phyloP scores from a whole-genome alignment of 2,797 vertebrate genomes.

The Gymnocypris eckloni region DNA sequence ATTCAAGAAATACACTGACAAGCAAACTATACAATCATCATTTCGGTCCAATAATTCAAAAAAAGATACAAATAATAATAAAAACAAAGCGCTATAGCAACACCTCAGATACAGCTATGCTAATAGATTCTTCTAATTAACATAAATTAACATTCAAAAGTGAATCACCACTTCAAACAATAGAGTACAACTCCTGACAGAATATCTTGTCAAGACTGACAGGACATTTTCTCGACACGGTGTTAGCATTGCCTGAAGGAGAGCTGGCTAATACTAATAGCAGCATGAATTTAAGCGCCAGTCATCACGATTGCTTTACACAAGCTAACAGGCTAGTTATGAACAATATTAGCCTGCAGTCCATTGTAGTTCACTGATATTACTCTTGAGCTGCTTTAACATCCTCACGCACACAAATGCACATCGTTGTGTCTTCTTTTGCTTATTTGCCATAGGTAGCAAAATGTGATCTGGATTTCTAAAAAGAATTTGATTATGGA shows the following conservation, averaged over 20 bases:
- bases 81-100: constrained; percentile 59
- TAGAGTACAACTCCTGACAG: constrained; percentile 62
- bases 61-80: neutral
- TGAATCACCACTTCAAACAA: constrained; percentile 77
- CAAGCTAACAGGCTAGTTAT: constrained; percentile 33
- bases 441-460: neutral
- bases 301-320: constrained; percentile 61
- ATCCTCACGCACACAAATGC: neutral
- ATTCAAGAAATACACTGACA: constrained; percentile 53
- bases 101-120: constrained; percentile 63
- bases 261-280: constrained; percentile 69
- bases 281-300: constrained; percentile 73
- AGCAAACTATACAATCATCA: constrained; percentile 63
- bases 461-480: constrained; percentile 2
- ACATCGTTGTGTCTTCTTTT: neutral
- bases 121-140: constrained; percentile 64
- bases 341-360: constrained; percentile 32
- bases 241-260: constrained; percentile 54
- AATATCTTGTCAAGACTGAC: constrained; percentile 49
- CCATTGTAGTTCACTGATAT: constrained; percentile 16
- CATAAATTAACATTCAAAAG: constrained; percentile 80
- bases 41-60: constrained; percentile 59
- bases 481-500: neutral
- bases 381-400: constrained; percentile 10
- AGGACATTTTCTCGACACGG: constrained; percentile 54